Percentiles rank a stretch among this genome's conserved stretches.
phyloP scores from a whole-genome alignment of 2,888 invertebrate genomes.

The Prionchulus punctatus region DNA sequence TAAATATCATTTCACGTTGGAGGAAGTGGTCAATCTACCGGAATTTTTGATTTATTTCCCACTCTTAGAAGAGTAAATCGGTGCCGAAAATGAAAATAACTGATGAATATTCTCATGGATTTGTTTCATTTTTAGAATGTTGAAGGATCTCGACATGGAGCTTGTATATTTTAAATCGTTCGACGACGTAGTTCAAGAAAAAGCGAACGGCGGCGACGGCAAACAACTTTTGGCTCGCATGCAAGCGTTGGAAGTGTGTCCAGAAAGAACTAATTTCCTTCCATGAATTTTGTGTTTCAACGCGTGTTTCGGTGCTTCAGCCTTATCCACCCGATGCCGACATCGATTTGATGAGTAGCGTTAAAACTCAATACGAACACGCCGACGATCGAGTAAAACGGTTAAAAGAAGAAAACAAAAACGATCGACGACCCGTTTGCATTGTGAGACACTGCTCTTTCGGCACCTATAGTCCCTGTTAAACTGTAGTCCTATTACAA shows the following conservation, averaged over 20 bases:
- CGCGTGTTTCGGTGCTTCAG: slow-evolving; percentile 3
- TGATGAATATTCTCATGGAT: slow-evolving; percentile 3
- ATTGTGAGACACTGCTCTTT: no score
- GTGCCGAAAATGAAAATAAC: no score
- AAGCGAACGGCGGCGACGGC: slow-evolving; percentile 11
- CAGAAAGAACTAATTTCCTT: background rate
- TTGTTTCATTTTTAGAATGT: slow-evolving; percentile 7
- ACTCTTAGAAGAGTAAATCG: slow-evolving; percentile 51
- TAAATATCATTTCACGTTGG: slow-evolving; percentile 82
- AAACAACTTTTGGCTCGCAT: slow-evolving; percentile 17
- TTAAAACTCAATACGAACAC: slow-evolving; percentile 15
- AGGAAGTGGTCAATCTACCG: slow-evolving; percentile 93
- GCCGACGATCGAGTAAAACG: background rate
- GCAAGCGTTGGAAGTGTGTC: slow-evolving; percentile 21
- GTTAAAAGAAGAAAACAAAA: background rate
- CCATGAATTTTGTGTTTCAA: background rate
- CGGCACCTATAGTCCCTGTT: no score
- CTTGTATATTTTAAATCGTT: slow-evolving; percentile 23
- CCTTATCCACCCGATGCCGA: slow-evolving; percentile 17
- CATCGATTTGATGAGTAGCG: slow-evolving; percentile 11
- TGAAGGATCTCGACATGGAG: slow-evolving; percentile 24
- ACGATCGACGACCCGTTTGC: no score
- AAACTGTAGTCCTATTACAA: no score
- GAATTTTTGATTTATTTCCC: slow-evolving; percentile 93
- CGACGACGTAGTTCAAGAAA: slow-evolving; percentile 17